Evolutionary conservation across 2,113 vertebrate genomes (phyloP), one percentile per base, ranked within the genome.

Genomic region (Prinia subflava): DNA sequence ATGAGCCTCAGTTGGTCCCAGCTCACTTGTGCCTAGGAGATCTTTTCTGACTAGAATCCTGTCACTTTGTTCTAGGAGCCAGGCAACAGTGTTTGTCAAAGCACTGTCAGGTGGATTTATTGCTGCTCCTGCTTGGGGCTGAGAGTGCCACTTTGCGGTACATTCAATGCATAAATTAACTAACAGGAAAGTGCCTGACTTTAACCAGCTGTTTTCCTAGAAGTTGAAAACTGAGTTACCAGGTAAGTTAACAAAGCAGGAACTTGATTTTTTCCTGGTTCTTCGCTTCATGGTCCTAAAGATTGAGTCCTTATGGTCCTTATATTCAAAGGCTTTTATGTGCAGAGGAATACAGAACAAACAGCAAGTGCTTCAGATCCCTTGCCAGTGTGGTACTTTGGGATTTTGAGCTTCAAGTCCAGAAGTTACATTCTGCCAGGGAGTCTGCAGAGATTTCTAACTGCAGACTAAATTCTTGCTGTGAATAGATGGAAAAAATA

Each of bases 231-330:
- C n/a, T 41, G 39, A 28, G 25, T 49, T 78, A 42, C 10, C 33
- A 57, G 53, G 27, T 39, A 63, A 41, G 42, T n/a, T 62, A 60
- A 57, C 25, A 46, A 68, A 37, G 16, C 12, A 30, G 3, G 17
- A 77, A 59, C 11, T 52, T 62, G 21, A 7, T 30, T 71, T 89
- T 86, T 78, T 27, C 31, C 11, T 78, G 27, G 87, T 91, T 78
- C 37, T 79, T 79, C 23, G 25, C n/a, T 11, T 75, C 27, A 21
- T 24, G 7, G 7, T 55, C 47, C 47, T n/a, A 46, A 37, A 42
- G 23, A 2, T 0, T 30, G 39, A 33, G 41, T 52, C 64, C 7
- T 7, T 57, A 3, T 0, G 1, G 7, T 57, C 46, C 55, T 60
- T 30, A 21, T 7, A 46, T 42, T 50, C 17, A 52, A 42, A 55